Base-by-base conservation (phyloP, 2,797 vertebrate species). In the Microchirus variegatus region DNA sequence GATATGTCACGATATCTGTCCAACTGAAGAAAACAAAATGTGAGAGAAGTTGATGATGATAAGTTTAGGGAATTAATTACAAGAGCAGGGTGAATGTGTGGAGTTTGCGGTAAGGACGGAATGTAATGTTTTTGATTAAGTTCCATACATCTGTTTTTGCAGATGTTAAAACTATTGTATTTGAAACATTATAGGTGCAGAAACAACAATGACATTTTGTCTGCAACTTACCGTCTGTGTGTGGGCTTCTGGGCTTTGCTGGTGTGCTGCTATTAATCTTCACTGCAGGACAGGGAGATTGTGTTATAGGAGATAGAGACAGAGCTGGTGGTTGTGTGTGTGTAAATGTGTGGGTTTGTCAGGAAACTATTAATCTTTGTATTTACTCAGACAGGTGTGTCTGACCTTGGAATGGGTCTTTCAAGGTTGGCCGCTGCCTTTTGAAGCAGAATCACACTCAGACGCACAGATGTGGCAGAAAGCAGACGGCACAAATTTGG, bases 381-480 rank as follows among this genome's bases (percentile, higher is more conserved):
- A 63, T 51, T 64, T 69, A 38, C 35, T 57, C 61, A 72, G 71
- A 64, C 59, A 58, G 46, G 53, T 45, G 0, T 13, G 37, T 64
- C 67, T 76, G 78, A 86, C 85, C 85, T 89, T 89, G 81, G n/a
- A 53, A 68, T 17, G 51, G 61, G 42, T 70, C 43, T 44, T 44
- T 80, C 66, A 85, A 84, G 80, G 85, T 74, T 36, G n/a, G 14
- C 40, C 2, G 41, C 67, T 56, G 63, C 65, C 53, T 66, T 65
- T 54, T 70, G 40, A 69, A 78, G 79, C 22, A 52, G 66, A 76
- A 72, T 68, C 67, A 44, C 12, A 61, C 47, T 59, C 37, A 63
- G 58, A 70, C 50, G 36, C 16, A 47, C 60, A 43, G 44, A 37
- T 45, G 52, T 56, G 53, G 50, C 41, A 52, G 60, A 56, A 41